Evolutionary conservation across 2,888 invertebrate genomes (phyloP).

Genomic region (Arrhopalites spinosus): DNA sequence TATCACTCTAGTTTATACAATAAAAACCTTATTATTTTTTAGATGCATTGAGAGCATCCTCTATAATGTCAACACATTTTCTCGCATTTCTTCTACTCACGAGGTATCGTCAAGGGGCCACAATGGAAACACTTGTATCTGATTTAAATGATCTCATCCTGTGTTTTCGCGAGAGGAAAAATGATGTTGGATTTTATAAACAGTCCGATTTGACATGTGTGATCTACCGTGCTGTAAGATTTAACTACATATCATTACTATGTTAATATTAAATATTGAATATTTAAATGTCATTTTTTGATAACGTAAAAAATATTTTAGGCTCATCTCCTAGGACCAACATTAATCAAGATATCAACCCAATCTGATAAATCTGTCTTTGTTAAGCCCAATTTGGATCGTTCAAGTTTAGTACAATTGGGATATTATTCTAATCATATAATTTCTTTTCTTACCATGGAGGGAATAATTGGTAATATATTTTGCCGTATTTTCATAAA

Average conservation of each 20-base stretch:
- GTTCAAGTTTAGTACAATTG: constrained; percentile 10
- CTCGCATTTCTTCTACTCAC: constrained; percentile 17
- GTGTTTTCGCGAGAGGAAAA: background rate
- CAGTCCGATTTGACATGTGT: background rate
- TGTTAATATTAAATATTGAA: too few species aligned
- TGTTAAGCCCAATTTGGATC: background rate
- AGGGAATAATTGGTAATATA: constrained; percentile 8
- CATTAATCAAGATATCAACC: background rate
- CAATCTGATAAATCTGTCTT: background rate
- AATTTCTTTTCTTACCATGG: constrained; percentile 9
- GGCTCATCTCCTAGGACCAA: background rate
- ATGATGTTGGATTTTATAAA: constrained; percentile 19
- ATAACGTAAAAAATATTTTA: background rate
- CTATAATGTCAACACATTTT: constrained; percentile 18
- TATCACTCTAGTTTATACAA: too few species aligned
- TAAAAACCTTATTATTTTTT: too few species aligned
- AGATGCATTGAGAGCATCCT: background rate
- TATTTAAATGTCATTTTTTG: background rate
- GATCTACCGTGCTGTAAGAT: constrained; percentile 17
- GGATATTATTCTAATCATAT: constrained; percentile 15
- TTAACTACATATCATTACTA: background rate
- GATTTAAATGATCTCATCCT: constrained; percentile 11
- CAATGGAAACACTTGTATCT: background rate
- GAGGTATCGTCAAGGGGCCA: constrained; percentile 10
- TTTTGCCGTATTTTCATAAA: too few species aligned